phyloP scores from a whole-genome alignment of 2,888 invertebrate genomes.

The Morpho helenor region DNA sequence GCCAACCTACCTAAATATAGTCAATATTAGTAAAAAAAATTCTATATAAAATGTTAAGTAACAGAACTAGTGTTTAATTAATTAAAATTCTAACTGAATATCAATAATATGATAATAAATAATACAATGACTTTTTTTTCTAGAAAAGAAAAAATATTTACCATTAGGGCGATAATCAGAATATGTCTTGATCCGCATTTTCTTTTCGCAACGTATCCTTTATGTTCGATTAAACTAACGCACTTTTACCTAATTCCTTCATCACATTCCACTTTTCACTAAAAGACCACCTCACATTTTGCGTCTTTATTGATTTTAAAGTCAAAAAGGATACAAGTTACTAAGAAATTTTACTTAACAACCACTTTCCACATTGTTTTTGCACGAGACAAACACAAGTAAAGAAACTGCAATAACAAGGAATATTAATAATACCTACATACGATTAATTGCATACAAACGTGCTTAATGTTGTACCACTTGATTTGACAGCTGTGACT shows the following conservation, averaged over 20 bases:
- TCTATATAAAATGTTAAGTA: too few species aligned
- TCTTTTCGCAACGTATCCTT: constrained; percentile 77
- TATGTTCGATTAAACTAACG: constrained; percentile 57
- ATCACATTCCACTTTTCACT: constrained; percentile 63
- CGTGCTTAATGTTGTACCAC: constrained; percentile 46
- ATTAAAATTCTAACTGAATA: too few species aligned
- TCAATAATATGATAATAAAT: too few species aligned
- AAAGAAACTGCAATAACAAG: constrained; percentile 72
- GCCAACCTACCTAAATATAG: too few species aligned
- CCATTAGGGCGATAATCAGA: constrained; percentile 76
- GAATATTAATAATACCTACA: constrained; percentile 13
- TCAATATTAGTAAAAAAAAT: too few species aligned
- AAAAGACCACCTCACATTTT: constrained; percentile 66
- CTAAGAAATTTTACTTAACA: constrained; percentile 72
- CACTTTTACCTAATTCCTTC: constrained; percentile 63
- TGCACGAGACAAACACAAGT: constrained; percentile 77
- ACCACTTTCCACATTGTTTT: constrained; percentile 80
- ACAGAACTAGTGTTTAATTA: too few species aligned
- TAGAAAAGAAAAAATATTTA: constrained; percentile 44
- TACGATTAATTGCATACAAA: constrained; percentile 26
- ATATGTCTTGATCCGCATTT: constrained; percentile 75
- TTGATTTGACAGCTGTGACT: constrained; percentile 76
- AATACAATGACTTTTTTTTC: neutral
- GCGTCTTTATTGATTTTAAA: constrained; percentile 53
- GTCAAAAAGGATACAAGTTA: constrained; percentile 77